phyloP scores from a whole-genome alignment of 2,888 invertebrate genomes.

The Melanotus villosus region DNA sequence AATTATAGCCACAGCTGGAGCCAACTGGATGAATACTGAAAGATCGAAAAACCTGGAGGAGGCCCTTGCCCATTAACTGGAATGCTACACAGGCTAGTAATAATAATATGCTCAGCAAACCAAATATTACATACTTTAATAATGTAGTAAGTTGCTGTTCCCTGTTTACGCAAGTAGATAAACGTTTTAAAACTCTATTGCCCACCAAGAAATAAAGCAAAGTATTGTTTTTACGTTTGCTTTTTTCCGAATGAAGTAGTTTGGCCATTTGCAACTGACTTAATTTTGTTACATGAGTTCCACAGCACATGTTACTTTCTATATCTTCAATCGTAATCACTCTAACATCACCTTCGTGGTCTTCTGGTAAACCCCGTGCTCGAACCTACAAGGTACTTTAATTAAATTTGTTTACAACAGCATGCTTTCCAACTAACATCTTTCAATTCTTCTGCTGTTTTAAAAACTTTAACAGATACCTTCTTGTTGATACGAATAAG shows the following conservation, averaged over 20 bases:
- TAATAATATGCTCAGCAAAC: too few species aligned
- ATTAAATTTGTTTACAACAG: neutral
- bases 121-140: conserved; percentile 74
- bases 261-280: conserved; percentile 79
- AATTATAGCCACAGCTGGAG: too few species aligned
- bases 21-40: too few species aligned
- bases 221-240: conserved; percentile 77
- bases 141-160: conserved; percentile 79
- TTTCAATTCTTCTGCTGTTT: conserved; percentile 69
- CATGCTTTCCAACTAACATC: conserved; percentile 50
- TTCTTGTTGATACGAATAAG: conserved; percentile 76
- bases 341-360: conserved; percentile 82
- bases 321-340: conserved; percentile 83
- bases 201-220: conserved; percentile 82
- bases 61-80: too few species aligned
- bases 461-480: conserved; percentile 76
- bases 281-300: conserved; percentile 86
- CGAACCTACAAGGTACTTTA: conserved; percentile 70
- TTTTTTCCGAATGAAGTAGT: conserved; percentile 79
- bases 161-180: conserved; percentile 75
- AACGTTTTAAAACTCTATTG: conserved; percentile 75
- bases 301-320: conserved; percentile 90
- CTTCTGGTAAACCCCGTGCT: conserved; percentile 83
- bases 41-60: too few species aligned
- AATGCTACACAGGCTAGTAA: too few species aligned